A percentile compares a stretch with the other conserved stretches of the same genome.
Conservation (phyloP, 2,113 vertebrate species). For the Ariopsis seemanni region DNA sequence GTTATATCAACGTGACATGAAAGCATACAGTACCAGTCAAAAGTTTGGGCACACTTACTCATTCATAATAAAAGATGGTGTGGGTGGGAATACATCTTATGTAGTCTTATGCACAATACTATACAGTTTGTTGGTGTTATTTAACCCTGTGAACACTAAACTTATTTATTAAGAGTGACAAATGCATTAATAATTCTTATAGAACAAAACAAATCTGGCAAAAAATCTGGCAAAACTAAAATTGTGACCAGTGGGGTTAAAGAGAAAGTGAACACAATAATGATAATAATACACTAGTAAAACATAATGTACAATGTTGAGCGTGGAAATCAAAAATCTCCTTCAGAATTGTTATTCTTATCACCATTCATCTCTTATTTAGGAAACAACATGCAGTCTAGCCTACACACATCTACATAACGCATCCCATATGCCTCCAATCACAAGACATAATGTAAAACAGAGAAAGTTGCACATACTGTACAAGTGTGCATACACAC, state of each 20-base stretch:
- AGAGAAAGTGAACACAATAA: background rate
- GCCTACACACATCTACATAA: conserved; percentile 43
- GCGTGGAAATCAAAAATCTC: background rate
- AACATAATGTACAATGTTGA: background rate
- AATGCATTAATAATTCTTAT: no score
- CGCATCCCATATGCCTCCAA: conserved; percentile 54
- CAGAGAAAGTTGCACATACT: conserved; percentile 22
- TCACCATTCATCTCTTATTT: background rate
- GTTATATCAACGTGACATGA: background rate
- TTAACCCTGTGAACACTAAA: background rate
- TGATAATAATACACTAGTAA: background rate
- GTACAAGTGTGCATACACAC: background rate
- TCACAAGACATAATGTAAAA: conserved; percentile 53
- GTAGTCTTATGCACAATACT: background rate
- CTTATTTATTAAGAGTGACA: no score
- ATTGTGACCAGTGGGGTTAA: background rate
- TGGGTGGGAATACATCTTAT: no score
- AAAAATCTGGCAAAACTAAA: background rate
- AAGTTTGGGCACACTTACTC: no score
- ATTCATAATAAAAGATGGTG: no score
- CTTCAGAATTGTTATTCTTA: background rate
- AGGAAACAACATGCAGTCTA: conserved; percentile 47
- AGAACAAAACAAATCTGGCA: background rate
- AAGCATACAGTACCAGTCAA: background rate
- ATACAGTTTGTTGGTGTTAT: background rate